Evolutionary conservation across 2,888 invertebrate species (phyloP).

Genomic region (Tortricodes alternella): DNA sequence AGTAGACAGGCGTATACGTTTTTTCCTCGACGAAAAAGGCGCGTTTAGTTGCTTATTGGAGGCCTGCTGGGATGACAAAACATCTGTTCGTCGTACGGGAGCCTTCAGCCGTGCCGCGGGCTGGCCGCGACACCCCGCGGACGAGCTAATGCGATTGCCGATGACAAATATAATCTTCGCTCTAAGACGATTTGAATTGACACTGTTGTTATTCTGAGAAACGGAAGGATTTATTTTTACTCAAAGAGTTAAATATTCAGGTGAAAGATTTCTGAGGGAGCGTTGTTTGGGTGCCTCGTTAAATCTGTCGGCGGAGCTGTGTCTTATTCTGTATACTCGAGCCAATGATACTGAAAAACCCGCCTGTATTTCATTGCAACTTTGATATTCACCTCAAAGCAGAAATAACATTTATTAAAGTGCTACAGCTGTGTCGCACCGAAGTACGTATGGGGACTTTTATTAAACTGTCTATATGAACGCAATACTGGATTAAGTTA

Average conservation of each 20-base stretch:
- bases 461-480: neutral
- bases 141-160: constrained; percentile 70
- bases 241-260: constrained; percentile 81
- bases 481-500: too few relatives aligned
- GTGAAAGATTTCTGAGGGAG: constrained; percentile 78
- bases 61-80: constrained; percentile 66
- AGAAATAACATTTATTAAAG: constrained; percentile 67
- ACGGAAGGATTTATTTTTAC: constrained; percentile 78
- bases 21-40: constrained; percentile 54
- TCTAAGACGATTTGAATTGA: constrained; percentile 75
- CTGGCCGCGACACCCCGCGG: constrained; percentile 69
- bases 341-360: constrained; percentile 75
- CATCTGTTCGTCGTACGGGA: constrained; percentile 67
- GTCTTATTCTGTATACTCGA: constrained; percentile 77
- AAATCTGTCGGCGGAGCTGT: constrained; percentile 69
- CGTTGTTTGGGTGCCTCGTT: constrained; percentile 70
- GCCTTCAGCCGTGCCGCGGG: constrained; percentile 54
- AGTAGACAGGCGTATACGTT: constrained; percentile 56
- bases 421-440: neutral
- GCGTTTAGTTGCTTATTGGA: constrained; percentile 49
- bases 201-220: constrained; percentile 80
- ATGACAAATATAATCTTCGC: constrained; percentile 81
- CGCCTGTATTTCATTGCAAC: constrained; percentile 62
- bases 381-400: constrained; percentile 75
- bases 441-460: neutral